These are phyloP conservation scores for Orchestes rusci DNA, from an alignment of 2,888 invertebrate species.

Conservation along the genomic window DNA sequence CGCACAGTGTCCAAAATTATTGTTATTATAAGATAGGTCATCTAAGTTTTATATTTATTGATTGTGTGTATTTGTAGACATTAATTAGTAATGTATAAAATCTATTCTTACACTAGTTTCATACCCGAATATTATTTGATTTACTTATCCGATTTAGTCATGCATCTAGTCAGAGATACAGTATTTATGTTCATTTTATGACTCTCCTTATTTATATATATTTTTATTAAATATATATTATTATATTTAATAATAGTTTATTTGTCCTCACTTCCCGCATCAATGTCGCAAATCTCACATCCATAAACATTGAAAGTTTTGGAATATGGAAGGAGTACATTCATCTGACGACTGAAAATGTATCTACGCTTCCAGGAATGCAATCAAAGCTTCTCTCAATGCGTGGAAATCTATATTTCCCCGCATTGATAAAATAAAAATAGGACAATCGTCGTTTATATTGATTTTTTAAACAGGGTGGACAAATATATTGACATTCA, in stretches of 20 bases:
- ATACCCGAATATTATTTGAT: conserved; percentile 27
- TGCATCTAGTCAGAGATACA: conserved; percentile 30
- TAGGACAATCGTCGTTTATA: no score
- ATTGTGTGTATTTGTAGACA: conserved; percentile 35
- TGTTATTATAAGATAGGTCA: conserved; percentile 31
- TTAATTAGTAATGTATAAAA: conserved; percentile 29
- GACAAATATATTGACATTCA: no score
- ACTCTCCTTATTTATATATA: conserved; percentile 33
- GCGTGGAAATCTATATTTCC: no score
- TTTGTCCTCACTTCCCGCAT: no score
- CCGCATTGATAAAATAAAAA: no score
- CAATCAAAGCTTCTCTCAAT: no score
- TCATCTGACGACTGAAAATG: no score
- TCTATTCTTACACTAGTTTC: conserved; percentile 32
- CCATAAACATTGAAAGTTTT: no score
- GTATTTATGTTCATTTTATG: conserved; percentile 30
- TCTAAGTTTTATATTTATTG: conserved; percentile 34
- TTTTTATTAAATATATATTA: conserved; percentile 35
- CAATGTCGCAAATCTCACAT: no score
- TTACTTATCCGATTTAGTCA: conserved; percentile 31
- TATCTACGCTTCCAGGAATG: no score
- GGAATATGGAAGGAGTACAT: no score
- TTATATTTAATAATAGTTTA: conserved; percentile 31
- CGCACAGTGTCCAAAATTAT: conserved; percentile 35
- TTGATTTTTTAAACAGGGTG: no score